phyloP scores from a whole-genome alignment of 92 coral and sea anemone genomes.

The Desmophyllum pertusum region DNA sequence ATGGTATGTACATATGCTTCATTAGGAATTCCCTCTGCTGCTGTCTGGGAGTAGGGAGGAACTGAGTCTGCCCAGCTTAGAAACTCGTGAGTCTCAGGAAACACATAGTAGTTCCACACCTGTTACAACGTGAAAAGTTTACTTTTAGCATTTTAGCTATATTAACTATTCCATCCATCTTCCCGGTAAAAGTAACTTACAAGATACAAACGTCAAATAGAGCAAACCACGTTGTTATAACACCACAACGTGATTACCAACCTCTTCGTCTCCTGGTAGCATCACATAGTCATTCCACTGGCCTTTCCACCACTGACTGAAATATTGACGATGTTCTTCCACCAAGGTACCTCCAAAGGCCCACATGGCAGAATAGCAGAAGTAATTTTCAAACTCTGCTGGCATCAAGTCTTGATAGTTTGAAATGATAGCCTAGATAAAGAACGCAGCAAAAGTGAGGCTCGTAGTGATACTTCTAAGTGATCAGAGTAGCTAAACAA shows the following conservation, averaged over 20 bases:
- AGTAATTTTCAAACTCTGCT: conserved; percentile 90
- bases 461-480: not conserved
- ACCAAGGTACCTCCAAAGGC: conserved; percentile 97
- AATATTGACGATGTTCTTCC: conserved; percentile 83
- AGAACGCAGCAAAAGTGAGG: not conserved
- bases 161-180: too few relatives aligned
- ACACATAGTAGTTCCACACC: conserved; percentile 98
- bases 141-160: not conserved
- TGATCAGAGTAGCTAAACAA: not conserved
- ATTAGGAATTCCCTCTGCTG: conserved; percentile 97
- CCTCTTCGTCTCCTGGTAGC: conserved; percentile 97
- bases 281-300: conserved; percentile 86
- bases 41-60: conserved; percentile 98
- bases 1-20: conserved; percentile 97
- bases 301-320: conserved; percentile 98
- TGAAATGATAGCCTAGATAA: conserved; percentile 88
- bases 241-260: not conserved
- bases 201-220: too few relatives aligned
- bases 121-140: conserved; percentile 24
- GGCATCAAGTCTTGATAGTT: conserved; percentile 93
- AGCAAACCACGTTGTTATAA: too few relatives aligned
- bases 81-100: conserved; percentile 98
- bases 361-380: conserved; percentile 99
- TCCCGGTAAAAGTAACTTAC: too few relatives aligned
- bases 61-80: conserved; percentile 90